Evolutionary conservation across 1,140 invertebrate genomes (phyloP).

Genomic region (Nasonia vitripennis): DNA sequence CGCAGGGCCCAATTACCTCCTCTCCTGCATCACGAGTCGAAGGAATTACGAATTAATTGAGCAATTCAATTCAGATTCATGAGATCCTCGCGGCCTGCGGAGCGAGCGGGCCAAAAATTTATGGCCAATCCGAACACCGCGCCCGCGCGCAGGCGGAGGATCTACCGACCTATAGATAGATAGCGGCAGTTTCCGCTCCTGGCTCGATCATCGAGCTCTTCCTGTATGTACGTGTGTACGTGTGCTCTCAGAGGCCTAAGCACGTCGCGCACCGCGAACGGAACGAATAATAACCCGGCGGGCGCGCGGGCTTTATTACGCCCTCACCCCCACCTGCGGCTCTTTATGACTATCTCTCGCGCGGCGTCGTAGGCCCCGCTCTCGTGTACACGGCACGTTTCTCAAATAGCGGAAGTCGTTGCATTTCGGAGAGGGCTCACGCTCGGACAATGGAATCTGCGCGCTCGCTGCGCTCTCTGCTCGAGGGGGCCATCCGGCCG

Average conservation of each 20-base stretch:
- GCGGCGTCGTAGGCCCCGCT: background rate
- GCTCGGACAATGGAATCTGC: constrained; percentile 2
- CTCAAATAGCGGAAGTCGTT: constrained; percentile 53
- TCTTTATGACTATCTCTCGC: constrained; percentile 31
- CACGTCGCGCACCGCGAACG: constrained; percentile 27
- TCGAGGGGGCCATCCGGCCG: background rate
- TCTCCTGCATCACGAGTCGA: background rate
- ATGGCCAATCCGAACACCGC: constrained; percentile 6
- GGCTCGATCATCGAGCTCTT: constrained; percentile 18
- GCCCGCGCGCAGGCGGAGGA: background rate
- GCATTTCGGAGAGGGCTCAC: constrained; percentile 38
- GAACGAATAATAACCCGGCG: constrained; percentile 42
- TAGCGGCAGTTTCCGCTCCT: background rate
- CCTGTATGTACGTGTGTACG: background rate
- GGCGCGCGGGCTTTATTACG: constrained; percentile 33
- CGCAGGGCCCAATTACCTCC: constrained; percentile 33
- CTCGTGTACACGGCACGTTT: constrained; percentile 22
- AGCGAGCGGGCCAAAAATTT: constrained; percentile 25
- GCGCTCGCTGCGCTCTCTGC: too few relatives aligned
- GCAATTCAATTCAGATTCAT: constrained; percentile 51
- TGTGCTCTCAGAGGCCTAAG: background rate
- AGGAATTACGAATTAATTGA: constrained; percentile 49
- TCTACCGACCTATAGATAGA: background rate
- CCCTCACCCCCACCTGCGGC: background rate
- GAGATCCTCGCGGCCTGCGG: background rate